phyloP scores from a whole-genome alignment of 2,113 vertebrate species.

The Charina bottae region DNA sequence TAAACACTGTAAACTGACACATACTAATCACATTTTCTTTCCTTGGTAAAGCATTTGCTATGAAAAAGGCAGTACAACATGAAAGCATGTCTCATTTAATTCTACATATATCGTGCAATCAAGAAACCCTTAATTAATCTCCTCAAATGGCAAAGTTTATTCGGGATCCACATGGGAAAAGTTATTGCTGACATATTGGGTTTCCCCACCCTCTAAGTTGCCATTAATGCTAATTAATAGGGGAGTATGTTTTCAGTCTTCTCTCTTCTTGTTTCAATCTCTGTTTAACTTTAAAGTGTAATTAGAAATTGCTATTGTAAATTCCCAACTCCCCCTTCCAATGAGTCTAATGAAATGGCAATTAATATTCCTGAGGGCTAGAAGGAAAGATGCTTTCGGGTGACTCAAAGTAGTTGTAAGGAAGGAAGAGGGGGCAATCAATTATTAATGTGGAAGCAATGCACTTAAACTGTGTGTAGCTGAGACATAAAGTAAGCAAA shows the following conservation, averaged over 20 bases:
- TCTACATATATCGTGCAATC: conserved; percentile 39
- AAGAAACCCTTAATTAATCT: conserved; percentile 45
- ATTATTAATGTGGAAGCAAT: background rate
- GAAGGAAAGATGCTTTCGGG: conserved; percentile 21
- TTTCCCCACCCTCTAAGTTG: conserved; percentile 34
- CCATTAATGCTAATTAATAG: conserved; percentile 51
- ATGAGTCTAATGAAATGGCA: conserved; percentile 48
- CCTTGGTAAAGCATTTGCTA: conserved; percentile 38
- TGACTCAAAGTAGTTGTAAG: conserved; percentile 26
- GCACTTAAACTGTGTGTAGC: background rate
- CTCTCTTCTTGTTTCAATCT: conserved; percentile 32
- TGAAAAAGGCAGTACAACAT: conserved; percentile 35
- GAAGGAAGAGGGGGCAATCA: background rate
- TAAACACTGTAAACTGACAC: conserved; percentile 35
- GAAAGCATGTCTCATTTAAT: conserved; percentile 40
- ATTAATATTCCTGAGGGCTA: conserved; percentile 46
- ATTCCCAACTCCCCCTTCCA: conserved; percentile 43
- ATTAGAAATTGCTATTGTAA: conserved; percentile 43
- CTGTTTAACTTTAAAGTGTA: conserved; percentile 34
- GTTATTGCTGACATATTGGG: background rate
- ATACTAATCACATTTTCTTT: conserved; percentile 27
- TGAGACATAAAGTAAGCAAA: background rate
- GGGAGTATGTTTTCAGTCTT: conserved; percentile 22
- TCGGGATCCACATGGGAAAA: conserved; percentile 31
- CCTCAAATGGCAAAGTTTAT: conserved; percentile 2